These are phyloP conservation scores for Berghia stephanieae DNA, from an alignment of 1,140 invertebrate species.

Conservation along the genomic window DNA sequence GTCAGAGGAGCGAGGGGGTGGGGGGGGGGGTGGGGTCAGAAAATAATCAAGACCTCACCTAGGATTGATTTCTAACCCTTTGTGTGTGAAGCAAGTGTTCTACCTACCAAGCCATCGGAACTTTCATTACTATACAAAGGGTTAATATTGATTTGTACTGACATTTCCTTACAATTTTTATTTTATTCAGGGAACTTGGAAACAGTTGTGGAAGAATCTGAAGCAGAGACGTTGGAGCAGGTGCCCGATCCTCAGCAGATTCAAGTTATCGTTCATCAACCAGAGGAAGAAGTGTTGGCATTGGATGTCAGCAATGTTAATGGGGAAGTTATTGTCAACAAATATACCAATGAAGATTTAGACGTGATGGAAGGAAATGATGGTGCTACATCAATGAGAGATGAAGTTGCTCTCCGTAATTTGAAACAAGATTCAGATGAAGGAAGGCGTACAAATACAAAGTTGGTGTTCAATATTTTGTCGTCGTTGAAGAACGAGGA, in stretches of 20 bases:
- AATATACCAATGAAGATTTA: neutral
- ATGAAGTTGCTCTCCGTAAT: neutral
- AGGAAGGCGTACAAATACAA: neutral
- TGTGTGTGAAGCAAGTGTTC: neutral
- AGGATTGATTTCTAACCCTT: neutral
- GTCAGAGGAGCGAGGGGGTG: too few relatives aligned
- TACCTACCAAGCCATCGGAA: neutral
- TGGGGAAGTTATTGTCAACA: slow-evolving; percentile 14
- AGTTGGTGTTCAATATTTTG: neutral
- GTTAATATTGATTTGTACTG: too few relatives aligned
- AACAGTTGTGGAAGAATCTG: neutral
- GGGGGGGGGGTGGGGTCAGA: neutral
- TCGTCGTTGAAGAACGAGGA: neutral
- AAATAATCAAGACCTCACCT: neutral
- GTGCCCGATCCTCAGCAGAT: neutral
- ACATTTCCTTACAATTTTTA: too few relatives aligned
- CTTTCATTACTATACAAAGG: too few relatives aligned
- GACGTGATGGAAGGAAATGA: neutral
- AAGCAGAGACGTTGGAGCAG: neutral
- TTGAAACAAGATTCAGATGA: neutral
- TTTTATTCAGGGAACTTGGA: too few relatives aligned
- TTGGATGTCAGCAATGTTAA: neutral
- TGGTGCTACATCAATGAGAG: neutral
- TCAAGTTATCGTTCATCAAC: slow-evolving; percentile 22
- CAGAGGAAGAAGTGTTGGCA: slow-evolving; percentile 5